Conservation (phyloP, 2,797 vertebrate genomes). For the Oreochromis mossambicus region DNA sequence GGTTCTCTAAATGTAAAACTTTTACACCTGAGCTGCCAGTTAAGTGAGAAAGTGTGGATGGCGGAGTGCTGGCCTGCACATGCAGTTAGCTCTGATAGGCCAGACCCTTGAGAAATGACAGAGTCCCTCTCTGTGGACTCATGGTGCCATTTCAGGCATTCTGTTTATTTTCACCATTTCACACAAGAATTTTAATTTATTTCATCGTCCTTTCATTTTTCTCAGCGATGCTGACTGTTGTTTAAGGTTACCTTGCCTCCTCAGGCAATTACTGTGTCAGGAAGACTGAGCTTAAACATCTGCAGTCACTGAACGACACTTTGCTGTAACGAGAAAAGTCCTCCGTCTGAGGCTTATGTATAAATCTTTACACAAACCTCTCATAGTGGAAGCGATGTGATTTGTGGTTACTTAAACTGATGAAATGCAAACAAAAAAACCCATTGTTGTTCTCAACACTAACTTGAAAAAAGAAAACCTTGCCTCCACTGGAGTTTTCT, state of each 20-base stretch:
- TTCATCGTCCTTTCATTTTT: constrained; percentile 85
- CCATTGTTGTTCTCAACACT: background rate
- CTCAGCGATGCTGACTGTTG: constrained; percentile 58
- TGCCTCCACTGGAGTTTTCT: constrained; percentile 34
- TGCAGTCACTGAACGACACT: constrained; percentile 79
- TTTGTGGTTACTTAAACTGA: background rate
- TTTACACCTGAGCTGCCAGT: constrained; percentile 84
- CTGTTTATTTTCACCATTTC: constrained; percentile 99
- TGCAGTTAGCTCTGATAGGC: constrained; percentile 60
- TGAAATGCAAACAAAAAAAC: background rate
- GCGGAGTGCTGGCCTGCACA: background rate
- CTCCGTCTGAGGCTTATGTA: constrained; percentile 10
- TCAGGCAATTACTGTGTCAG: constrained; percentile 90
- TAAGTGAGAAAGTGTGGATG: background rate
- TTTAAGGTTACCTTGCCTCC: constrained; percentile 79
- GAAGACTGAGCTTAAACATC: constrained; percentile 88
- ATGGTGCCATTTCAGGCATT: constrained; percentile 88
- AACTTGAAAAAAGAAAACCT: constrained; percentile 16
- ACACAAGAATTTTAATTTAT: constrained; percentile 98
- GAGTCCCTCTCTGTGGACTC: constrained; percentile 83
- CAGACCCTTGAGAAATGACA: constrained; percentile 84
- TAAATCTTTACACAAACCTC: background rate
- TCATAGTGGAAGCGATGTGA: background rate
- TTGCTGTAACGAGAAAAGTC: constrained; percentile 71
- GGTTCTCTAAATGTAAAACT: constrained; percentile 76